Evolutionary conservation across 2,113 vertebrate genomes (phyloP).

Genomic region (Protomyctophum bolini): DNA sequence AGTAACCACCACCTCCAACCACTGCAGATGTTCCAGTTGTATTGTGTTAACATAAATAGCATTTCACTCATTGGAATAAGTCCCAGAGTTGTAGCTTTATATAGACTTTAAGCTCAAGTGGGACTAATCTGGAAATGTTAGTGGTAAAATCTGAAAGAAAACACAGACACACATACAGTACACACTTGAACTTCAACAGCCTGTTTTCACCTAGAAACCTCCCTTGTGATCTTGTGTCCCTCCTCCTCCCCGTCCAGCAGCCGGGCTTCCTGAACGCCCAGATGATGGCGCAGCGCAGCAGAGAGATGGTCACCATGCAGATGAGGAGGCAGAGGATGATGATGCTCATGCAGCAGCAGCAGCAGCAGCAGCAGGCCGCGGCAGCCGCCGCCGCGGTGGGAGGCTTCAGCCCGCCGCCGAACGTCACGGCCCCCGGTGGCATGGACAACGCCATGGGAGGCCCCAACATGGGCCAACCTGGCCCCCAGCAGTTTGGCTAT

Average conservation of each 20-base stretch:
- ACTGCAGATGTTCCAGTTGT: neutral
- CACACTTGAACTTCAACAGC: too few relatives aligned
- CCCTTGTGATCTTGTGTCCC: neutral
- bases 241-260: constrained; percentile 69
- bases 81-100: too few relatives aligned
- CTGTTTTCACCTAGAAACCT: too few relatives aligned
- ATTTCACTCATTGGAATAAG: too few relatives aligned
- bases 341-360: constrained; percentile 92
- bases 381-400: constrained; percentile 73
- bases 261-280: constrained; percentile 94
- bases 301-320: constrained; percentile 91
- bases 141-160: too few relatives aligned
- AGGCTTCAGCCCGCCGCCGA: constrained; percentile 94
- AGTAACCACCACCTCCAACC: neutral
- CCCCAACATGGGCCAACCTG: constrained; percentile 86
- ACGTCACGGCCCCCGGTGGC: constrained; percentile 91
- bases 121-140: too few relatives aligned
- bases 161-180: too few relatives aligned
- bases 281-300: constrained; percentile 94
- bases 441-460: constrained; percentile 89
- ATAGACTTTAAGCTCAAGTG: too few relatives aligned
- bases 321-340: constrained; percentile 94
- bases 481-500: constrained; percentile 91
- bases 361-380: constrained; percentile 76
- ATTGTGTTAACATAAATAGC: too few relatives aligned